phyloP scores from a whole-genome alignment of 2,113 vertebrate species.

The Gasterosteus nipponicus region DNA sequence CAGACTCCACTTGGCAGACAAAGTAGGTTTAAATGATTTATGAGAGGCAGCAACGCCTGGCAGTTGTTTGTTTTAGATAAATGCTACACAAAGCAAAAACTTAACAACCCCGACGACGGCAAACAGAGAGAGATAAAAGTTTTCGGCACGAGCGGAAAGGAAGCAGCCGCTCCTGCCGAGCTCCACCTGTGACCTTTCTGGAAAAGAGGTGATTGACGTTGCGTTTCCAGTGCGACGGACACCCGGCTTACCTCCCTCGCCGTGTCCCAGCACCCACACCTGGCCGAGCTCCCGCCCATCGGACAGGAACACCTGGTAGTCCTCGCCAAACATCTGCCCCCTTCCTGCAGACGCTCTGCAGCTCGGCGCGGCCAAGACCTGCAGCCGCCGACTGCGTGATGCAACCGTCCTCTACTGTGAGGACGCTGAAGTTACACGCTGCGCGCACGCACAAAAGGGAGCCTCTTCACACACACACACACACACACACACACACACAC shows the following conservation, averaged over 20 bases:
- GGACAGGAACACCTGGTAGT: slow-evolving; percentile 70
- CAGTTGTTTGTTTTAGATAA: slow-evolving; percentile 69
- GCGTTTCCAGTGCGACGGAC: slow-evolving; percentile 10
- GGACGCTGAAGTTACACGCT: slow-evolving; percentile 31
- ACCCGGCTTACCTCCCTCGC: slow-evolving; percentile 63
- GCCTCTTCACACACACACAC: slow-evolving; percentile 15
- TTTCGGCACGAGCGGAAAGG: slow-evolving; percentile 4
- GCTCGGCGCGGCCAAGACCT: slow-evolving; percentile 22
- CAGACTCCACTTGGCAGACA: slow-evolving; percentile 59
- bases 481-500: slow-evolving; percentile 21
- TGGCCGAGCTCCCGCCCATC: slow-evolving; percentile 57
- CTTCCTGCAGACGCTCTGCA: slow-evolving; percentile 9
- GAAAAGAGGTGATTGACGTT: neutral
- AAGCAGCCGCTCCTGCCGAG: slow-evolving; percentile 12
- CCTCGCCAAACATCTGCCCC: slow-evolving; percentile 61
- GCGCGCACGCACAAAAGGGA: slow-evolving; percentile 58
- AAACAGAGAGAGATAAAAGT: slow-evolving; percentile 38
- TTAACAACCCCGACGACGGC: slow-evolving; percentile 44
- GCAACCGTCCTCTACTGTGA: slow-evolving; percentile 31
- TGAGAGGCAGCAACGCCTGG: slow-evolving; percentile 50
- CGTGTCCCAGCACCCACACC: slow-evolving; percentile 57
- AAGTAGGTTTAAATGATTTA: slow-evolving; percentile 69
- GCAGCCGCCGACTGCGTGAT: slow-evolving; percentile 14
- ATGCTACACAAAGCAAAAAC: slow-evolving; percentile 63
- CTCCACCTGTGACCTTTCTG: slow-evolving; percentile 8